Conservation (phyloP, 2,888 invertebrate genomes). For the Anarsia innoxiella region DNA sequence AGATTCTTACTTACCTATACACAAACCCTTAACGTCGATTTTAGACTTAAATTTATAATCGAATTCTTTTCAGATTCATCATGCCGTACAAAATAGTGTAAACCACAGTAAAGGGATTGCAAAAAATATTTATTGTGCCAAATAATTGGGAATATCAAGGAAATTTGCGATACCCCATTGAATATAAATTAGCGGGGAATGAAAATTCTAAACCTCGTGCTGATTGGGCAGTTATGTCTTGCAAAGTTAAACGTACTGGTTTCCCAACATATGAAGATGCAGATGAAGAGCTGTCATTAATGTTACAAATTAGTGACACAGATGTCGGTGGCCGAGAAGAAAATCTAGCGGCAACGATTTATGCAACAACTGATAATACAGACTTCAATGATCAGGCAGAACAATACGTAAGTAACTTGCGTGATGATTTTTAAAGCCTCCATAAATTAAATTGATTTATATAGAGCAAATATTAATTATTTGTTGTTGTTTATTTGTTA, state of each 20-base stretch:
- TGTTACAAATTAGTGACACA: constrained; percentile 1
- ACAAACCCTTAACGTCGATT: neutral
- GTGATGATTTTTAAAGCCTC: too few relatives aligned
- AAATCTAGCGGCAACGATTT: neutral
- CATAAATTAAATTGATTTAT: too few relatives aligned
- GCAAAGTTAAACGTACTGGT: constrained; percentile 8
- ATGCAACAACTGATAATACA: neutral
- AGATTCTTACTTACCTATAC: neutral
- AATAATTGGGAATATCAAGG: too few relatives aligned
- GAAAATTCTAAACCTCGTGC: constrained; percentile 7
- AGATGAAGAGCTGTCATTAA: constrained; percentile 3
- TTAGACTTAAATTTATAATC: too few relatives aligned
- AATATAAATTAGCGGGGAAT: constrained; percentile 4
- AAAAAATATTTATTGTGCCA: too few relatives aligned
- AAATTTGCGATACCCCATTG: constrained; percentile 1
- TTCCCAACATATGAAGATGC: constrained; percentile 10
- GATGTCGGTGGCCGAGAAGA: neutral
- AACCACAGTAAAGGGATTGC: constrained; percentile 4
- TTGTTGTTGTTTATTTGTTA: too few relatives aligned
- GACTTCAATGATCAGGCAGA: neutral
- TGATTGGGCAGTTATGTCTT: constrained; percentile 9
- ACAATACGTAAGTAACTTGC: neutral
- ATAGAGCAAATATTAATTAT: too few relatives aligned
- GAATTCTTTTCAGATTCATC: constrained; percentile 4
- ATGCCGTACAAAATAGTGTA: constrained; percentile 7